Base-by-base conservation (phyloP, 2,113 vertebrate species). In the Eleginops maclovinus region DNA sequence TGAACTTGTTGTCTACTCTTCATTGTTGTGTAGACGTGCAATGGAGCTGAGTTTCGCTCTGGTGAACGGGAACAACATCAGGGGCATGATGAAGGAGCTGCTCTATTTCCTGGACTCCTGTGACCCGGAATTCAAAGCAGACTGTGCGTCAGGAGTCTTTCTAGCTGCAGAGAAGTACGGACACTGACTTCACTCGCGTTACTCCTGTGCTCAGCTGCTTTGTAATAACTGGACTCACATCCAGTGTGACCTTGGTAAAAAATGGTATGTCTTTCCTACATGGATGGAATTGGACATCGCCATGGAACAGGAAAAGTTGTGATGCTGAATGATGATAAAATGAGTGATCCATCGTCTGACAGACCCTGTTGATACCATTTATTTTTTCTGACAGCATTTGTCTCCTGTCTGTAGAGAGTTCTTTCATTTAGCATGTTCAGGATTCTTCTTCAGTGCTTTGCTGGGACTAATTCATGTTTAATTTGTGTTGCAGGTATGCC, bases 41-140 rank as follows among this genome's bases (percentile, higher is more conserved):
- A 99, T 99, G 98, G 98, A 99, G 78, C 95, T 99, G 86, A 99
- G 98, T 92, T 99, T 99, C 80, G 98, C 98, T 76, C 94, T 99
- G 58, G 98, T 99, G 80, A 99, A 99, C 53, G 98, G 98, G 56
- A 99, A 99, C 94, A 99, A 99, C 91, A 97, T 99, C 60, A 95
- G 98, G 91, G 98, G 98, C 77, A 99, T 99, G 98, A 99, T 99
- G 98, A 99, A 99, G 91, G 98, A 99, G 89, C 94, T 99, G 82
- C 96, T 99, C 67, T 98, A 99, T 94, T 99, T 99, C 92, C 92
- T 99, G 89, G 98, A 99, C 93, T 99, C 97, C 6, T 99, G 98
- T 92, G 98, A 99, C 92, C 97, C 98, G 16, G 98, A 99, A 86
- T 99, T 99, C 94, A 99, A 99, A 93, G 97, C 98, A 17, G 98